Evolutionary conservation across 1,140 invertebrate genomes (phyloP).

Genomic region (Mizuhopecten yessoensis): DNA sequence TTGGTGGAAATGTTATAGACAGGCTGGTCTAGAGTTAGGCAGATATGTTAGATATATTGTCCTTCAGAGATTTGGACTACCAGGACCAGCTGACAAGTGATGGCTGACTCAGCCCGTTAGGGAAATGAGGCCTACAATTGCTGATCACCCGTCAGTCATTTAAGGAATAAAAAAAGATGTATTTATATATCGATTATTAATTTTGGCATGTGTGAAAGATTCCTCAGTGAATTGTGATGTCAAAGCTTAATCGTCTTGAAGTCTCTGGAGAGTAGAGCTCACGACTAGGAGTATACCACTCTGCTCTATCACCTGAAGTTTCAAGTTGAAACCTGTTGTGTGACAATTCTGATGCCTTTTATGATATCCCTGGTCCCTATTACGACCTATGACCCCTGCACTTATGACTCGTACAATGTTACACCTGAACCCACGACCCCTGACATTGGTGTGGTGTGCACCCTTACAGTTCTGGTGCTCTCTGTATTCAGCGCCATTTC

Average conservation of each 20-base stretch:
- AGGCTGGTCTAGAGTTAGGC: not conserved
- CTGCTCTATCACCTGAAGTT: not conserved
- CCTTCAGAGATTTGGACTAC: not conserved
- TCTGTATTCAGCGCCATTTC: not conserved
- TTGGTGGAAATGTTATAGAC: not conserved
- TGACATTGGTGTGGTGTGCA: too few species aligned
- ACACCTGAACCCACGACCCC: too few species aligned
- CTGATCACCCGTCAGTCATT: not conserved
- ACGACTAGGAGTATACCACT: not conserved
- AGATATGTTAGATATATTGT: constrained; percentile 36
- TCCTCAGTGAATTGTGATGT: not conserved
- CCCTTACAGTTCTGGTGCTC: not conserved
- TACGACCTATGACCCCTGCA: too few species aligned
- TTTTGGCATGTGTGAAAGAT: not conserved
- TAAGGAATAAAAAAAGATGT: not conserved
- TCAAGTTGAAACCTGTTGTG: too few species aligned
- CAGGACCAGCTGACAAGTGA: not conserved
- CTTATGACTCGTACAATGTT: too few species aligned
- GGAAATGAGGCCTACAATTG: constrained; percentile 9
- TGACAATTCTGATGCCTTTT: too few species aligned
- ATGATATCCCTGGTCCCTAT: too few species aligned
- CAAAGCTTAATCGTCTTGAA: not conserved
- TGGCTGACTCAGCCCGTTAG: not conserved
- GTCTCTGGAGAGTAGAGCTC: not conserved
- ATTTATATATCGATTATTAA: constrained; percentile 6